Base-by-base conservation (phyloP, 2,888 invertebrate genomes). In the Entomobrya proxima region DNA sequence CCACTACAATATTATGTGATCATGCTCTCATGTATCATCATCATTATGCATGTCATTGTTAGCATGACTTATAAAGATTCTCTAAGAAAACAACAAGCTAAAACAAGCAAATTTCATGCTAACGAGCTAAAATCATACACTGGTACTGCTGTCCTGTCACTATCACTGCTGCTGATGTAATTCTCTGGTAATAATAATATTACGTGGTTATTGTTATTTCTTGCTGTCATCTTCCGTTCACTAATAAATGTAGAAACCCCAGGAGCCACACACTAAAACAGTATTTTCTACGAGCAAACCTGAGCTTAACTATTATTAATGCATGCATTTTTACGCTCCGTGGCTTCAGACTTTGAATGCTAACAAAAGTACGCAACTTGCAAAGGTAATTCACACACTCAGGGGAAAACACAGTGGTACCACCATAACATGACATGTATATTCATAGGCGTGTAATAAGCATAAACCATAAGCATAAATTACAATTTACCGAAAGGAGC, bases 371-470 rank as follows among this genome's bases (percentile, higher is more conserved):
- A 44, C 47, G 55, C 9, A 74, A 40, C 32, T 44, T 15, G 24
- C 2, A 11, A 18, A 9, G 18, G 37, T 37, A 67, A 37, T 72
- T 72, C 72, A 47, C 47, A 72, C 67, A 40, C 44, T 40, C 13
- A 40, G 24, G 6, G 72, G 47, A 37, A 75, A 24, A 55, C 55
- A 75, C 61, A 44, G 50, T 35, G 40, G 37, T 44, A 61, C 40
- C 47, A 61, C 7, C 58, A 77, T 44, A 83, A 47, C 78, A 85
- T 78, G 78, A 85, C 78, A 85, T 85, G 85, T 85, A 85, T 85
- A 85, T 85, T 85, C 85, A 85, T 85, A 85, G 61, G 78, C 85
- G 85, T 85, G 85, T 85, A 85, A 85, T 85, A 85, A 84, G 84
- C 84, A 64, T 75, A 74, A 81, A 61, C 74, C 76, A 83, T 83